Conservation (phyloP, 2,797 vertebrate genomes). For the Delichon dasypus region DNA sequence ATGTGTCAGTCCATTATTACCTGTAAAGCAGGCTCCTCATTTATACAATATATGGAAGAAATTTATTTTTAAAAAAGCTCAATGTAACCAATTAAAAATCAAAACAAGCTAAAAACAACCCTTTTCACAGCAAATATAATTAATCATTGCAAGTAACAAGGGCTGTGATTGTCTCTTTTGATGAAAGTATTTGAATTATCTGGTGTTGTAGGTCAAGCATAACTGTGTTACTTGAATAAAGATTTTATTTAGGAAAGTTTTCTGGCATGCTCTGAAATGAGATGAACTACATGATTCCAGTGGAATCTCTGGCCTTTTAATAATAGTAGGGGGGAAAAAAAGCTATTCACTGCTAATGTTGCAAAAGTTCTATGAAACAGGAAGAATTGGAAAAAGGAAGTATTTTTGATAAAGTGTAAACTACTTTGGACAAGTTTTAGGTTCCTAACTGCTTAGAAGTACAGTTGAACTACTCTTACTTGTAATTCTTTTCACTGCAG, state of each 20-base stretch:
- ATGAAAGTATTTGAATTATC: slow-evolving; percentile 15
- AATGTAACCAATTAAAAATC: background rate
- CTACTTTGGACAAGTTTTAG: background rate
- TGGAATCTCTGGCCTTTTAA: slow-evolving; percentile 1
- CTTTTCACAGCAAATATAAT: background rate
- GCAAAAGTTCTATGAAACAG: background rate
- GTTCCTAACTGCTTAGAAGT: background rate
- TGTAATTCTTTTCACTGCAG: background rate
- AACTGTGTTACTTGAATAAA: slow-evolving; percentile 30
- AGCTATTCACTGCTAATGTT: background rate
- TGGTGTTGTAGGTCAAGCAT: background rate
- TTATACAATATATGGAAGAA: background rate
- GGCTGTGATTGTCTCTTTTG: background rate
- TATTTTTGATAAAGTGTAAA: background rate
- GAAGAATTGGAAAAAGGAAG: background rate
- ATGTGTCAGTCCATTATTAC: background rate
- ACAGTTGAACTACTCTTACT: background rate
- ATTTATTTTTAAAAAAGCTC: background rate
- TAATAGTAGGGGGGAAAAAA: background rate
- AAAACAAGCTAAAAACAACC: background rate
- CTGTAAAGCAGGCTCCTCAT: background rate
- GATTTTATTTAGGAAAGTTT: slow-evolving; percentile 18
- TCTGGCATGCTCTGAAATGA: background rate
- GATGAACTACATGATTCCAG: background rate
- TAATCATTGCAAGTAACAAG: background rate